Conservation (phyloP, 2,888 invertebrate species). For the Amphipyra tragopoginis region DNA sequence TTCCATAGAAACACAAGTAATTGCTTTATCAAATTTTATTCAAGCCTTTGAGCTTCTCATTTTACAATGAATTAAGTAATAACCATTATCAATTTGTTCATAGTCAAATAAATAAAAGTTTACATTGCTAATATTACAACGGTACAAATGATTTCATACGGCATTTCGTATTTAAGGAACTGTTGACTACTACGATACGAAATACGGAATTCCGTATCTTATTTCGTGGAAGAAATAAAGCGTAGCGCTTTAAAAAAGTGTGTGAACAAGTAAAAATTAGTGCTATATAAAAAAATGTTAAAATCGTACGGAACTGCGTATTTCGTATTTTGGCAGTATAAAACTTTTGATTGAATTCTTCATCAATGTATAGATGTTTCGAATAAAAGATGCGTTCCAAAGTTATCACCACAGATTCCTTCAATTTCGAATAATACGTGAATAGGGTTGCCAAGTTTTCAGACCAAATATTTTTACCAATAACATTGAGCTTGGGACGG, state of each 20-base stretch:
- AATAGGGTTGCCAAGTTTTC: too few relatives aligned
- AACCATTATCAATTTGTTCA: constrained; percentile 56
- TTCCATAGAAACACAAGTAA: constrained; percentile 6
- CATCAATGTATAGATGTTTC: too few relatives aligned
- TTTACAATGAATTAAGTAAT: constrained; percentile 57
- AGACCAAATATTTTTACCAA: too few relatives aligned
- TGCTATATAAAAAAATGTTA: constrained; percentile 15
- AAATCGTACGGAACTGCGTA: constrained; percentile 14
- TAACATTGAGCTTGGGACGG: too few relatives aligned
- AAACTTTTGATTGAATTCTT: not conserved
- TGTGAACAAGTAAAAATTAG: constrained; percentile 33
- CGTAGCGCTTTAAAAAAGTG: constrained; percentile 1
- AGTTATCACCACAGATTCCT: too few relatives aligned
- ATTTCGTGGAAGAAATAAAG: constrained; percentile 6
- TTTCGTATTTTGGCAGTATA: constrained; percentile 10
- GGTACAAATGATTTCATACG: constrained; percentile 29
- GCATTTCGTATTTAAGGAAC: constrained; percentile 35
- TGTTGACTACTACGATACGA: constrained; percentile 22
- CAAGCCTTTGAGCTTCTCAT: constrained; percentile 53
- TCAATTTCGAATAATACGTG: too few relatives aligned
- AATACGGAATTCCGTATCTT: constrained; percentile 9
- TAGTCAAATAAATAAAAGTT: constrained; percentile 59
- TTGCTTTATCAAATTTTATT: constrained; percentile 57
- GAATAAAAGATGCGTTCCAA: too few relatives aligned
- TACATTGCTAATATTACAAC: constrained; percentile 22